Conservation (phyloP, 2,797 vertebrate genomes). For the Rhyacichthys aspro region DNA sequence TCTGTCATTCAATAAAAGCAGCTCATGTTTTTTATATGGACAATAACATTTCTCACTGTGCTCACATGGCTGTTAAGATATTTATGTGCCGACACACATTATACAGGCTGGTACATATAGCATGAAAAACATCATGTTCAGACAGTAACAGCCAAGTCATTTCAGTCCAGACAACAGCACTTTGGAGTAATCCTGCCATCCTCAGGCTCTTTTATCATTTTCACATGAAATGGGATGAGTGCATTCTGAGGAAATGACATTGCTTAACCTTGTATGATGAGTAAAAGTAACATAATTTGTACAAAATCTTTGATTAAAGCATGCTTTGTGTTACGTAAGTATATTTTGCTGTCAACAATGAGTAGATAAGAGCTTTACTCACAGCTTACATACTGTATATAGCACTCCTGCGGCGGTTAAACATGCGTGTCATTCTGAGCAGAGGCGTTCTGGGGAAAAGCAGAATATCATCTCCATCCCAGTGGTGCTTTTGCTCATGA, state of each 20-base stretch:
- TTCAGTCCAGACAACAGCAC: background rate
- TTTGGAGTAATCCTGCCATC: background rate
- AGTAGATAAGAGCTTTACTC: no score
- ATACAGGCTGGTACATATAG: background rate
- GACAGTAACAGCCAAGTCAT: background rate
- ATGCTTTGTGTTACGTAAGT: no score
- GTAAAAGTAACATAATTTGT: no score
- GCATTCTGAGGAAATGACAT: conserved; percentile 1
- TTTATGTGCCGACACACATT: background rate
- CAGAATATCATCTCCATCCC: conserved; percentile 1
- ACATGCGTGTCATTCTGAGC: conserved; percentile 4
- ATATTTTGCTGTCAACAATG: no score
- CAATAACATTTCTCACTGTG: background rate
- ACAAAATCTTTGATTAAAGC: no score
- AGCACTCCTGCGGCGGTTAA: background rate
- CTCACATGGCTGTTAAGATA: background rate
- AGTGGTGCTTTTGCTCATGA: conserved; percentile 30
- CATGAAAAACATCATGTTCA: conserved; percentile 4
- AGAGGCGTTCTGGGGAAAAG: conserved; percentile 2
- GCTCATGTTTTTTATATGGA: background rate
- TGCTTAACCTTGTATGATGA: background rate
- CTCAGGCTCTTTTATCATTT: background rate
- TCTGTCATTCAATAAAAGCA: background rate
- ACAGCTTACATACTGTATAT: no score
- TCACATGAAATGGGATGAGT: background rate